Base-by-base conservation (phyloP, 2,888 invertebrate genomes). In the Ryuthela nishihirai region DNA sequence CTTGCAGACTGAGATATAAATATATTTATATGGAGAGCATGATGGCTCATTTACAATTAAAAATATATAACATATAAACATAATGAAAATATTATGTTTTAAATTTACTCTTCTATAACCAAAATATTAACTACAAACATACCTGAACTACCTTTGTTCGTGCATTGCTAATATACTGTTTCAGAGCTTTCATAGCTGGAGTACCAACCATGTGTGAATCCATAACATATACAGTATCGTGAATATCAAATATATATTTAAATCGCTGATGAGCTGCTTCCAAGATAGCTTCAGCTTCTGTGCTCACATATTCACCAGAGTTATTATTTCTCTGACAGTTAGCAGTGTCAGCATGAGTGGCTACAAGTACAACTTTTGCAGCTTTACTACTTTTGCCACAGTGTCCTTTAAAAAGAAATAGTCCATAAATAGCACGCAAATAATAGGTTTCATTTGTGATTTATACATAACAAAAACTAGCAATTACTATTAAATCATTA, bases 201-300 rank as follows among this genome's bases (percentile, higher is more conserved):
- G 82, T 81, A 44, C 79, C 79, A 21, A 82, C 79, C 43, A 81
- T 78, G 62, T 81, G 81, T 29, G 82, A 78, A 70, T 85, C 84
- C 72, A 84, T 72, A 25, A 83, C 77, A 64, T 82, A 76, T 12
- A 82, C 75, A 47, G 71, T 76, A 29, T 79, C 77, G 67, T 80
- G 76, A 48, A 85, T 75, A 68, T 82, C 80, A 67, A 83, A 80
- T 66, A 81, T 77, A 63, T 78, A 75, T 40, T 78, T 77, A 71
- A 81, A 79, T 65, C 78, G 72, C 65, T 75, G 71, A 62, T 65
- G 72, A 64, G 72, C 75, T 69, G 73, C 72, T 59, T 77, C 75
- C 44, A 81, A 72, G 41, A 79, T 38, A 10, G 54, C 60, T 2
- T 41, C 54, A 7, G 54, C 54, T 24, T 60, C 60, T 18, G 54